Conservation (phyloP, 1,140 invertebrate species). For the Rhyacophila brunnea region DNA sequence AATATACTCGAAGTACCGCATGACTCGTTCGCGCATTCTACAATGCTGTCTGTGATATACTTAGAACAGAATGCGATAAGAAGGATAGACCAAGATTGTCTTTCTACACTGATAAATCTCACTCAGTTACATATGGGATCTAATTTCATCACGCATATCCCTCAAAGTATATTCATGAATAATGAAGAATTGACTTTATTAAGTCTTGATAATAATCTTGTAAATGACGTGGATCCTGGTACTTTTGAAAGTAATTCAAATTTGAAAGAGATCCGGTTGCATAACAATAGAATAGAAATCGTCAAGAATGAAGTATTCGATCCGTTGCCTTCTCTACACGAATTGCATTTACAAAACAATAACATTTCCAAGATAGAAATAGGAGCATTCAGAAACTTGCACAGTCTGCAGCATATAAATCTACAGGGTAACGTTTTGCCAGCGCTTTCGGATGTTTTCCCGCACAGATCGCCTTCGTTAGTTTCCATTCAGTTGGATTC, state of each 20-base stretch:
- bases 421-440: slow-evolving; percentile 78
- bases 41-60: slow-evolving; percentile 77
- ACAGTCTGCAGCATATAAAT: slow-evolving; percentile 85
- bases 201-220: slow-evolving; percentile 88
- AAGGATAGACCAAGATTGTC: slow-evolving; percentile 69
- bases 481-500: slow-evolving; percentile 83
- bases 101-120: slow-evolving; percentile 70
- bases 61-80: slow-evolving; percentile 84
- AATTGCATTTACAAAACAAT: slow-evolving; percentile 87
- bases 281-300: slow-evolving; percentile 77
- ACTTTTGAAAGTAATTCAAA: slow-evolving; percentile 74
- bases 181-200: slow-evolving; percentile 77
- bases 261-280: slow-evolving; percentile 79
- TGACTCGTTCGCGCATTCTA: slow-evolving; percentile 77
- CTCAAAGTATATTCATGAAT: slow-evolving; percentile 69
- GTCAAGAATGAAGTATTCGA: slow-evolving; percentile 79
- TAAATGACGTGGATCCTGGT: slow-evolving; percentile 74
- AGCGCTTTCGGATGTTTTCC: slow-evolving; percentile 78
- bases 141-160: slow-evolving; percentile 79
- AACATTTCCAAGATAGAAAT: slow-evolving; percentile 76
- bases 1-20: slow-evolving; percentile 82
- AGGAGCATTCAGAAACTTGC: slow-evolving; percentile 78
- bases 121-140: slow-evolving; percentile 82
- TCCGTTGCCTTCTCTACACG: slow-evolving; percentile 73
- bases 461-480: slow-evolving; percentile 69